Conservation (phyloP, 2,888 invertebrate genomes). For the Aplocera efformata region DNA sequence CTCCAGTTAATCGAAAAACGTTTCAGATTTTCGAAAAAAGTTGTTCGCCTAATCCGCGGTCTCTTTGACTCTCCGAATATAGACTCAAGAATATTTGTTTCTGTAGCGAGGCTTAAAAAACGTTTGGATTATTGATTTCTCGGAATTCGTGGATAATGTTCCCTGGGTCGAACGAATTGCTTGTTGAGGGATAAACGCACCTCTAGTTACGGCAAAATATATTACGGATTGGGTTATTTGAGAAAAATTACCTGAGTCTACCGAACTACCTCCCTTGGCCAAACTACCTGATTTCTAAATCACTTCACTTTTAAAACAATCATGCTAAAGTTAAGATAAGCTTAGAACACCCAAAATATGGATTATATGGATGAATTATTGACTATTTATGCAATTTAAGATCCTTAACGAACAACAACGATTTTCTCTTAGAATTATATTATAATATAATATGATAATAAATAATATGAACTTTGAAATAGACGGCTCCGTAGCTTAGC, state of each 20-base stretch:
- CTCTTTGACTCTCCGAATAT: conserved; percentile 65
- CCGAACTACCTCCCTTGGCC: background rate
- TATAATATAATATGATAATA: too few relatives aligned
- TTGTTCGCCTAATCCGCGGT: conserved; percentile 71
- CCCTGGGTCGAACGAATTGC: conserved; percentile 70
- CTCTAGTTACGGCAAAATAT: conserved; percentile 65
- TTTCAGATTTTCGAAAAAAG: conserved; percentile 70
- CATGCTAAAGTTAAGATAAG: too few relatives aligned
- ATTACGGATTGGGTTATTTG: conserved; percentile 52
- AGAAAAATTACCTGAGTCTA: conserved; percentile 57
- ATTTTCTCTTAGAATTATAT: too few relatives aligned
- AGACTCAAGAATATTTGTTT: conserved; percentile 71
- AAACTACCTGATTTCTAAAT: too few relatives aligned
- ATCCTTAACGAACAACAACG: too few relatives aligned
- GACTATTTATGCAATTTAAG: too few relatives aligned
- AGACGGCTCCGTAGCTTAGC: too few relatives aligned
- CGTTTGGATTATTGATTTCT: conserved; percentile 73
- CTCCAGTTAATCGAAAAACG: conserved; percentile 67
- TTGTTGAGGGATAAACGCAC: conserved; percentile 72
- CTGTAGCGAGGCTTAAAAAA: conserved; percentile 66
- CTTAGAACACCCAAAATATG: too few relatives aligned
- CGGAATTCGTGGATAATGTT: conserved; percentile 70
- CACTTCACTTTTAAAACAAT: too few relatives aligned
- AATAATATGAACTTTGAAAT: too few relatives aligned
- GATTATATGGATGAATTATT: too few relatives aligned